Evolutionary conservation across 2,888 invertebrate species (phyloP).

Genomic region (Acronicta leporina): DNA sequence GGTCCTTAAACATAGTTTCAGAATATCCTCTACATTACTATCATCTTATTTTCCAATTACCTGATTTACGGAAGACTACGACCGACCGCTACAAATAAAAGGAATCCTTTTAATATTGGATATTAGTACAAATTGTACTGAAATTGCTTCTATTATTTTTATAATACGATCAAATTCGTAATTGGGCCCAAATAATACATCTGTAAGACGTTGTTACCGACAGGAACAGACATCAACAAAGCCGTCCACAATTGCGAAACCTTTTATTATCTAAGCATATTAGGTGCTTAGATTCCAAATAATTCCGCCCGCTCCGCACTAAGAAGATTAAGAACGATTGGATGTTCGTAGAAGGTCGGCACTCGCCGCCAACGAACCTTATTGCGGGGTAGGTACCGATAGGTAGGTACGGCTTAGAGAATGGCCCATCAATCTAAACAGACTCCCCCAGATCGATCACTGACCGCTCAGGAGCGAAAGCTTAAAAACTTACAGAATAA

Average conservation of each 20-base stretch:
- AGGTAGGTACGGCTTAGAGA: conserved; percentile 76
- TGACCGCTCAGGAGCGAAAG: conserved; percentile 64
- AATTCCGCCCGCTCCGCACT: conserved; percentile 81
- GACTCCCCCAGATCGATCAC: conserved; percentile 73
- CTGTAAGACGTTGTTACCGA: conserved; percentile 39
- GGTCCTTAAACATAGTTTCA: no score
- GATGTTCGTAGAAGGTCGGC: conserved; percentile 83
- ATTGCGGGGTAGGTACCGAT: conserved; percentile 59
- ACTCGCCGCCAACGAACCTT: conserved; percentile 71
- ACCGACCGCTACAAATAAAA: not conserved
- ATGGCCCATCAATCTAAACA: conserved; percentile 77
- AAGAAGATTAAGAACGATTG: conserved; percentile 88
- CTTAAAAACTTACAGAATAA: conserved; percentile 54
- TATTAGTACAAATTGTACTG: conserved; percentile 18
- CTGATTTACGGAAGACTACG: conserved; percentile 1
- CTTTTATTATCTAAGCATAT: conserved; percentile 86
- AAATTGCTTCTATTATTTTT: conserved; percentile 44
- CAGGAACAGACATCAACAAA: conserved; percentile 53
- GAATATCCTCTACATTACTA: not conserved
- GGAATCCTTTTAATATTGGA: not conserved
- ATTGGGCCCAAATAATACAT: conserved; percentile 50
- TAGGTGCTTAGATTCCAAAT: conserved; percentile 83
- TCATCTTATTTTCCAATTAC: no score
- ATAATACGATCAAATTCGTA: conserved; percentile 47
- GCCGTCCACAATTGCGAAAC: conserved; percentile 71